These are phyloP conservation scores for Periophthalmodon schlosseri DNA, from an alignment of 2,113 vertebrate species.

Conservation along the genomic window DNA sequence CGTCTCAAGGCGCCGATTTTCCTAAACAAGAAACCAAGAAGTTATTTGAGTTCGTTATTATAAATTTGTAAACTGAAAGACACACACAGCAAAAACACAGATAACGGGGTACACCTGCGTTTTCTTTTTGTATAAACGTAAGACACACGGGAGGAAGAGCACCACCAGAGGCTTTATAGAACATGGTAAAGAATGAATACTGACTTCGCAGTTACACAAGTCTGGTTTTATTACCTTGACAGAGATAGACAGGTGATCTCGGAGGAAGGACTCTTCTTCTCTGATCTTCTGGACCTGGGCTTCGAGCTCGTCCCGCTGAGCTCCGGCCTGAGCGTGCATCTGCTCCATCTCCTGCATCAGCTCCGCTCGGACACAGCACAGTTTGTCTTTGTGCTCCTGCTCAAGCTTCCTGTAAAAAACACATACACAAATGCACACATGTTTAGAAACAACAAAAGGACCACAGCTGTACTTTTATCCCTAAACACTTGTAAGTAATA, in stretches of 20 bases:
- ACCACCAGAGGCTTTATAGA: too few species aligned
- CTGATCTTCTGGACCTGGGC: conserved; percentile 85
- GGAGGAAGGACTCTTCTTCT: conserved; percentile 83
- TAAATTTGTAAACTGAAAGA: too few species aligned
- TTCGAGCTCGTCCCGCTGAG: conserved; percentile 85
- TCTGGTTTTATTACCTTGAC: conserved; percentile 83
- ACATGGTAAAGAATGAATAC: too few species aligned
- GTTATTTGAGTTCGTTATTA: not conserved
- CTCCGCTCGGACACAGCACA: conserved; percentile 76
- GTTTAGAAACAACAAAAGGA: not conserved
- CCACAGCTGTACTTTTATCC: too few species aligned
- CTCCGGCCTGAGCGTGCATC: conserved; percentile 85
- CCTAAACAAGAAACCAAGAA: conserved; percentile 68
- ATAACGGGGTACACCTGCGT: too few species aligned
- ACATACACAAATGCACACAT: not conserved
- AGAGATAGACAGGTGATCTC: conserved; percentile 86
- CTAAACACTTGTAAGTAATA: too few species aligned
- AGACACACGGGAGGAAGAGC: too few species aligned
- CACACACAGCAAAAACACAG: too few species aligned
- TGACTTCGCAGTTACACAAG: too few species aligned
- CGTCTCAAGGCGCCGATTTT: conserved; percentile 87
- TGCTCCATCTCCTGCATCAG: conserved; percentile 86
- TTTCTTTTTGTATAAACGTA: too few species aligned
- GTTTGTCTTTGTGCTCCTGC: conserved; percentile 87
- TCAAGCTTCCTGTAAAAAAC: conserved; percentile 85